A percentile compares a stretch with the other conserved stretches of the same genome.
Conservation (phyloP, 2,888 invertebrate species). For the Parnassius mnemosyne region DNA sequence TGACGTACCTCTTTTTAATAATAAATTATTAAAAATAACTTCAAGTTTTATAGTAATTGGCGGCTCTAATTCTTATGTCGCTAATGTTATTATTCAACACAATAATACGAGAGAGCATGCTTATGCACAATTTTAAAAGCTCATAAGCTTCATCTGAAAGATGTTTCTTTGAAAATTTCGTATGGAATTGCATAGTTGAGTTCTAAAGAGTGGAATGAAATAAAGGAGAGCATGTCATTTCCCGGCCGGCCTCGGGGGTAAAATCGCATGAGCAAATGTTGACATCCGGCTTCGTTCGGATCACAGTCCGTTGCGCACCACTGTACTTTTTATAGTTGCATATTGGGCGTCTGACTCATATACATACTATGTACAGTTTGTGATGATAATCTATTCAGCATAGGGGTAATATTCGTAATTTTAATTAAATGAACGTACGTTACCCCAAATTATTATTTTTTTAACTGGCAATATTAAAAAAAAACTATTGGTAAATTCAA, state of each 20-base stretch:
- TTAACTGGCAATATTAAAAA: too few species aligned
- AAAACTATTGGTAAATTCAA: too few species aligned
- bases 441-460: too few species aligned
- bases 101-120: constrained; percentile 19
- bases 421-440: too few species aligned
- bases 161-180: constrained; percentile 45
- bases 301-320: constrained; percentile 32
- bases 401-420: too few species aligned
- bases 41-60: too few species aligned
- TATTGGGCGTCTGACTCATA: constrained; percentile 11
- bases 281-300: constrained; percentile 58
- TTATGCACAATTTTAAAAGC: constrained; percentile 27
- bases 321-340: constrained; percentile 23
- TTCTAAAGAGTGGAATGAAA: constrained; percentile 46
- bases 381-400: constrained; percentile 4
- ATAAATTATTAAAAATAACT: too few species aligned
- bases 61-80: too few species aligned
- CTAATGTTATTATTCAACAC: constrained; percentile 19
- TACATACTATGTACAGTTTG: constrained; percentile 9
- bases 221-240: constrained; percentile 65
- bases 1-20: too few species aligned
- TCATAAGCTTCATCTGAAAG: constrained; percentile 27
- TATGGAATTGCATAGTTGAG: constrained; percentile 53
- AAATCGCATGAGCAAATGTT: constrained; percentile 70
- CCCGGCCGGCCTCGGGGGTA: constrained; percentile 51